Conservation (phyloP, 2,888 invertebrate genomes). For the Saturnia japonica region DNA sequence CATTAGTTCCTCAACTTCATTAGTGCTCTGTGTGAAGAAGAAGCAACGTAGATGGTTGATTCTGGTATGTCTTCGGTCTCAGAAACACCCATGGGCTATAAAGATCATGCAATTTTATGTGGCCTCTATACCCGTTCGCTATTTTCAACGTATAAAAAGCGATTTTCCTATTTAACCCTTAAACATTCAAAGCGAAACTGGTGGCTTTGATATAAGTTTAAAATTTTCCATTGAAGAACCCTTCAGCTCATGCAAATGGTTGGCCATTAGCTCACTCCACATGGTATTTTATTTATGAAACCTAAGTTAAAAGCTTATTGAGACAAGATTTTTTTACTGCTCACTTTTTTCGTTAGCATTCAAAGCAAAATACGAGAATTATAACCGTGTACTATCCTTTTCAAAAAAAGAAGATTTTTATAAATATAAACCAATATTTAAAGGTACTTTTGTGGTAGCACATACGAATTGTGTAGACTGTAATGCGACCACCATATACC, state of each 20-base stretch:
- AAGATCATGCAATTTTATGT: not conserved
- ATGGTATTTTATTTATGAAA: not conserved
- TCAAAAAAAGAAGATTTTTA: too few species aligned
- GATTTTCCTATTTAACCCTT: not conserved
- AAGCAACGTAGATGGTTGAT: too few species aligned
- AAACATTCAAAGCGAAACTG: not conserved
- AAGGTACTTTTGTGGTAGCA: too few species aligned
- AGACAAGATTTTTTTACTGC: not conserved
- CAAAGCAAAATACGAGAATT: not conserved
- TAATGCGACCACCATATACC: too few species aligned
- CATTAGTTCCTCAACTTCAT: too few species aligned
- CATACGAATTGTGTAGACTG: too few species aligned
- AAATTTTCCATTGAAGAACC: not conserved
- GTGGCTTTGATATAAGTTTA: not conserved
- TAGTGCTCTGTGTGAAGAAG: too few species aligned
- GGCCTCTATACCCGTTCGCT: not conserved
- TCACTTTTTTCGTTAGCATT: not conserved
- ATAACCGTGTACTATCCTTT: not conserved
- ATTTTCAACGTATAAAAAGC: not conserved
- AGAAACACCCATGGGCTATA: not conserved
- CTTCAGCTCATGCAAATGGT: constrained; percentile 2
- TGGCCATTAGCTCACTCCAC: not conserved
- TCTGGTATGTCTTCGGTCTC: too few species aligned
- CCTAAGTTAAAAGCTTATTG: not conserved
- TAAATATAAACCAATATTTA: too few species aligned